These are phyloP conservation scores for Limnephilus auricula DNA, from an alignment of 2,888 invertebrate species.

Conservation along the genomic window DNA sequence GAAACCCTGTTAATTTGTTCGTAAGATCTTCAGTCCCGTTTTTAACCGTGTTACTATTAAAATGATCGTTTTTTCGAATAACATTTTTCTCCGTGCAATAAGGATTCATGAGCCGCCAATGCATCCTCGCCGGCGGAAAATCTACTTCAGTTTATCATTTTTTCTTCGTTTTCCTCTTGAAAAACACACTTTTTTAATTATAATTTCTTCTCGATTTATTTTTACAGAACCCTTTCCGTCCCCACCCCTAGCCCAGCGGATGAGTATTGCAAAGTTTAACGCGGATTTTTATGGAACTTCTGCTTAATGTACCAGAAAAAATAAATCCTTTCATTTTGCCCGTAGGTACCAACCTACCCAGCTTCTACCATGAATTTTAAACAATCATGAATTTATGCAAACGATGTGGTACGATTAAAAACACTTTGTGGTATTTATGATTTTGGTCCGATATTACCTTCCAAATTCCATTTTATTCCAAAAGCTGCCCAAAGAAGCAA, in stretches of 20 bases:
- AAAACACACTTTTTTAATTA: constrained; percentile 67
- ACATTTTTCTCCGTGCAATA: too few relatives aligned
- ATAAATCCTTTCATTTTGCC: constrained; percentile 36
- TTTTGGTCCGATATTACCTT: too few relatives aligned
- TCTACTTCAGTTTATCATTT: constrained; percentile 66
- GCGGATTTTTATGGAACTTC: constrained; percentile 42
- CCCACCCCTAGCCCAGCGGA: constrained; percentile 39
- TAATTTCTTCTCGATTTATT: constrained; percentile 67
- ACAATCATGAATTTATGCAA: neutral
- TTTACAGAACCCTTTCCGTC: constrained; percentile 64
- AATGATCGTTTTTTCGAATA: too few relatives aligned
- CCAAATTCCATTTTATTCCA: too few relatives aligned
- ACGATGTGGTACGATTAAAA: neutral
- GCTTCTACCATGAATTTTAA: neutral
- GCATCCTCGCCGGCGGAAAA: constrained; percentile 58
- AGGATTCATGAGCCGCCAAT: constrained; percentile 26
- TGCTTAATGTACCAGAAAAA: constrained; percentile 44
- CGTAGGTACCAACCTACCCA: neutral
- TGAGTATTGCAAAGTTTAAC: constrained; percentile 46
- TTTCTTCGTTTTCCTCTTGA: constrained; percentile 63
- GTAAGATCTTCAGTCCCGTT: too few relatives aligned
- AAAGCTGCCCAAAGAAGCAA: too few relatives aligned
- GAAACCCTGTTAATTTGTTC: too few relatives aligned
- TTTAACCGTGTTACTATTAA: too few relatives aligned
- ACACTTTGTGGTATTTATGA: neutral